Evolutionary conservation across 2,888 invertebrate species (phyloP).

Genomic region (Malachius bipustulatus): DNA sequence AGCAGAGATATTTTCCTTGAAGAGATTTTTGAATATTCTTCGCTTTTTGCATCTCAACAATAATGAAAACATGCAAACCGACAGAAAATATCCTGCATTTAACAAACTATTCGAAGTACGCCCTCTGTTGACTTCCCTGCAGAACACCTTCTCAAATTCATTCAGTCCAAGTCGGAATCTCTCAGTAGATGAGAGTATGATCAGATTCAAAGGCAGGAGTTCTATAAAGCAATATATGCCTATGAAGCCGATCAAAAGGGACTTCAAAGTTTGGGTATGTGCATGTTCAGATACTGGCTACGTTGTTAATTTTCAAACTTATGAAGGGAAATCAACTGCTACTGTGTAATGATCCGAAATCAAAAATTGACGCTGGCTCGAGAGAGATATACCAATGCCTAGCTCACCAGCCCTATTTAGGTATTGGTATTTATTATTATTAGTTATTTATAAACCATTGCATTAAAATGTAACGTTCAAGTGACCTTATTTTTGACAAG

Average conservation of each 20-base stretch:
- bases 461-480: no score
- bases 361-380: no score
- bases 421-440: no score
- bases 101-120: constrained; percentile 19
- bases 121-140: constrained; percentile 13
- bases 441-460: no score
- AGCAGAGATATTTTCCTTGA: constrained; percentile 3
- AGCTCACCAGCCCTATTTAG: no score
- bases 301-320: constrained; percentile 15
- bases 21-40: constrained; percentile 11
- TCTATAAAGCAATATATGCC: constrained; percentile 20
- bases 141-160: constrained; percentile 10
- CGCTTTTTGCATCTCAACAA: constrained; percentile 11
- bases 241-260: constrained; percentile 21
- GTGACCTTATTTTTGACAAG: no score
- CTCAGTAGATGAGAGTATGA: constrained; percentile 19
- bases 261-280: constrained; percentile 21
- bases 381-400: no score
- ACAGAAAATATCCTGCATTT: constrained; percentile 12
- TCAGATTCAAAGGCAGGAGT: constrained; percentile 20
- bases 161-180: constrained; percentile 14
- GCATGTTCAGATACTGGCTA: constrained; percentile 16
- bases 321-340: constrained; percentile 14
- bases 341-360: constrained; percentile 3
- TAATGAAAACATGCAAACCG: constrained; percentile 9